These are phyloP conservation scores for Gymnothorax javanicus DNA, from an alignment of 2,797 vertebrate species.

Conservation along the genomic window DNA sequence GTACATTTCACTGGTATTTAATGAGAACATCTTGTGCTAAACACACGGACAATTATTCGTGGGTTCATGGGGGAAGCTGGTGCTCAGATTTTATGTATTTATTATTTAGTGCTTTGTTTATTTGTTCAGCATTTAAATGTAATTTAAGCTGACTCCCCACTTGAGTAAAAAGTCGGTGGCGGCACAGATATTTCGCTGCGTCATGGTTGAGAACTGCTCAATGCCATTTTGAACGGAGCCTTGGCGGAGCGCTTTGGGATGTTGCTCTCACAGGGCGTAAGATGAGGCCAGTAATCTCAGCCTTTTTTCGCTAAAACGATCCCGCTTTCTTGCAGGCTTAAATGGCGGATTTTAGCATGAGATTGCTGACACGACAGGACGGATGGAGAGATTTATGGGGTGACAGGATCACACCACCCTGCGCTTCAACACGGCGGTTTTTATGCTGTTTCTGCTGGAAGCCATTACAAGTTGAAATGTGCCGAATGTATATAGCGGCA, in stretches of 20 bases:
- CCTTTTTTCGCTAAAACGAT: slow-evolving; percentile 14
- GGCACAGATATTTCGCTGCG: neutral
- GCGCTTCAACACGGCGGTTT: neutral
- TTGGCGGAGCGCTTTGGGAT: neutral
- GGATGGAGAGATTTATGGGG: neutral
- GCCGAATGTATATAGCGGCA: neutral
- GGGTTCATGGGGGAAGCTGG: too few species aligned
- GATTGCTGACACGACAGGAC: neutral
- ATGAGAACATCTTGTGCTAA: neutral
- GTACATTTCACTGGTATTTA: neutral
- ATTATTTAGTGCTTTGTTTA: too few species aligned
- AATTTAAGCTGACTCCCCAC: neutral
- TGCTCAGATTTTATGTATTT: too few species aligned
- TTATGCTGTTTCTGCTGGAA: neutral
- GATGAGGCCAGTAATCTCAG: slow-evolving; percentile 14
- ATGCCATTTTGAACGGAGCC: neutral
- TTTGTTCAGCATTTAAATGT: neutral
- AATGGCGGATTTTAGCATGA: neutral
- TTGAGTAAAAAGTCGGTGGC: neutral
- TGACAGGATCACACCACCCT: neutral
- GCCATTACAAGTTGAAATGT: neutral
- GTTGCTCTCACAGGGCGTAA: neutral
- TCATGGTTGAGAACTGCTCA: neutral
- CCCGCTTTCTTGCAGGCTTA: neutral
- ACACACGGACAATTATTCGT: neutral